These are phyloP conservation scores for Cranoglanis bouderius DNA, from an alignment of 2,113 vertebrate species.

Conservation along the genomic window DNA sequence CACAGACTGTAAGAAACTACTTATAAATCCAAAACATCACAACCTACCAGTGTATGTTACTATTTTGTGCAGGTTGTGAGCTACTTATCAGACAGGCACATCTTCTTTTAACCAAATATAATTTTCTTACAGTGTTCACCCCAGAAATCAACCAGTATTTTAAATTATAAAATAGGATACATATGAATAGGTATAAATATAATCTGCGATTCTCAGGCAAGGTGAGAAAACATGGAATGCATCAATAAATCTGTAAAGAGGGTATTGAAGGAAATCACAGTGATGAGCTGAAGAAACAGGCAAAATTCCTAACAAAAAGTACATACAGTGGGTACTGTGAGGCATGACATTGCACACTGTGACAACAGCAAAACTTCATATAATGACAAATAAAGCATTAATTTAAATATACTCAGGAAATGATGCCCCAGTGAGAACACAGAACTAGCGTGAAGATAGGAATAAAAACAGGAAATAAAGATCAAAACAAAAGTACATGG, in stretches of 20 bases:
- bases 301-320: not conserved
- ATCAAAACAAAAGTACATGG: not conserved
- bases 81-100: not conserved
- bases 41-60: not conserved
- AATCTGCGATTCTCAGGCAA: not conserved
- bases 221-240: not conserved
- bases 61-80: not conserved
- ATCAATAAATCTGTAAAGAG: not conserved
- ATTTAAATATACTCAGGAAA: not conserved
- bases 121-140: not conserved
- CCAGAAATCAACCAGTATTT: not conserved
- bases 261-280: not conserved
- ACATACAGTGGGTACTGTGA: not conserved
- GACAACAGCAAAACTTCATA: not conserved
- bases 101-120: not conserved
- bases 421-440: not conserved
- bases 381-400: not conserved
- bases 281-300: not conserved
- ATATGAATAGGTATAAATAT: not conserved
- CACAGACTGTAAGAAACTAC: conserved; percentile 23
- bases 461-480: not conserved
- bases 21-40: not conserved
- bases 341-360: not conserved
- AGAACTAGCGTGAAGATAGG: not conserved
- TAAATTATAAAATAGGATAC: not conserved